Conservation (phyloP, 2,113 vertebrate genomes). For the Poeciliopsis retropinna region DNA sequence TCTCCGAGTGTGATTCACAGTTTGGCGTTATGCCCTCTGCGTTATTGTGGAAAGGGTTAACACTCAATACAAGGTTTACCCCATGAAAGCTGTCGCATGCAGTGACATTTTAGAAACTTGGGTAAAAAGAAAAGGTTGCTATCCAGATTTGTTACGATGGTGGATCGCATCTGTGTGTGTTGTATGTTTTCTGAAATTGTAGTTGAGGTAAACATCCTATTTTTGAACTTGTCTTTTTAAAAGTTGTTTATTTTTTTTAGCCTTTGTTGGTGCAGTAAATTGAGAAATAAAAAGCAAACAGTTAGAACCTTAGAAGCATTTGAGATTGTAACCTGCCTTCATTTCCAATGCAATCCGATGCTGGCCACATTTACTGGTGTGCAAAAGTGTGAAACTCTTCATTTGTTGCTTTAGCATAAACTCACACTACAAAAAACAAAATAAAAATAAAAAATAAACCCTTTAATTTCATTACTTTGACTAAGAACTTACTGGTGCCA, state of each 20-base stretch:
- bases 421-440: no score
- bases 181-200: conserved; percentile 11
- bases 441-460: no score
- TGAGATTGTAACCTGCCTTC: no score
- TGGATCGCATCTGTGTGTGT: background rate
- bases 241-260: no score
- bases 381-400: background rate
- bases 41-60: conserved; percentile 6
- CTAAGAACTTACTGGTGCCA: no score
- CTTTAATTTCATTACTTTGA: no score
- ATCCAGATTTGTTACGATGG: background rate
- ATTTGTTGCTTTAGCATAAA: no score
- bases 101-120: background rate
- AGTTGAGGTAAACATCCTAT: background rate
- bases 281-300: background rate
- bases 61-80: background rate
- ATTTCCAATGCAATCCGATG: background rate
- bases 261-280: no score
- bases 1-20: conserved; percentile 60
- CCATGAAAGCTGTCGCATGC: conserved; percentile 5
- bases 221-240: background rate
- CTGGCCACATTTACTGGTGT: background rate
- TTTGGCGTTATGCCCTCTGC: conserved; percentile 26
- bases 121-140: conserved; percentile 2
- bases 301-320: no score